These are phyloP conservation scores for Yponomeuta evonymella DNA, from an alignment of 2,888 invertebrate genomes.

Conservation along the genomic window DNA sequence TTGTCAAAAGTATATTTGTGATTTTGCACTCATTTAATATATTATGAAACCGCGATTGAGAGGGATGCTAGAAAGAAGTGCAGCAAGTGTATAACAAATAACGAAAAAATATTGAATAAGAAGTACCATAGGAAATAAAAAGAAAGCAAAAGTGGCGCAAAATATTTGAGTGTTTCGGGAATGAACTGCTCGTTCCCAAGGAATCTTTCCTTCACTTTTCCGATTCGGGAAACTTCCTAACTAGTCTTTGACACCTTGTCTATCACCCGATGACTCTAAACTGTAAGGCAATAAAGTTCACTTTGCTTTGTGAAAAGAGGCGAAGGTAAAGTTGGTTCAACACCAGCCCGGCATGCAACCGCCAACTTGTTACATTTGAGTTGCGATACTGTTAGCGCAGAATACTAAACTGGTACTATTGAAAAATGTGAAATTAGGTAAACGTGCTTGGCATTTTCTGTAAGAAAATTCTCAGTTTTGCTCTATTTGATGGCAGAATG, in stretches of 20 bases:
- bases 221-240: background rate
- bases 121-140: background rate
- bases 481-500: background rate
- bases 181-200: slow-evolving; percentile 1
- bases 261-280: background rate
- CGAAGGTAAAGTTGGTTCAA: background rate
- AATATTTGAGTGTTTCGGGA: background rate
- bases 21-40: too few relatives aligned
- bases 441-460: background rate
- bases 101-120: background rate
- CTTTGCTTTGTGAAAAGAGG: background rate
- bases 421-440: slow-evolving; percentile 6
- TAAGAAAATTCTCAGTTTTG: background rate
- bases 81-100: too few relatives aligned
- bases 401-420: slow-evolving; percentile 11
- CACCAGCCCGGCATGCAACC: slow-evolving; percentile 4
- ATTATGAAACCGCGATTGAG: too few relatives aligned
- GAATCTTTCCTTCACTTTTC: slow-evolving; percentile 13
- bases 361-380: slow-evolving; percentile 9
- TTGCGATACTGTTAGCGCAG: slow-evolving; percentile 6
- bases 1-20: too few relatives aligned
- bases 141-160: background rate
- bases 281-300: background rate
- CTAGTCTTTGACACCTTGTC: background rate
- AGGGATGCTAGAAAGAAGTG: too few relatives aligned